Percentiles rank a stretch among this genome's conserved stretches.
Evolutionary conservation across 2,797 vertebrate genomes (phyloP).

Genomic region (Sebastes vulpes): DNA sequence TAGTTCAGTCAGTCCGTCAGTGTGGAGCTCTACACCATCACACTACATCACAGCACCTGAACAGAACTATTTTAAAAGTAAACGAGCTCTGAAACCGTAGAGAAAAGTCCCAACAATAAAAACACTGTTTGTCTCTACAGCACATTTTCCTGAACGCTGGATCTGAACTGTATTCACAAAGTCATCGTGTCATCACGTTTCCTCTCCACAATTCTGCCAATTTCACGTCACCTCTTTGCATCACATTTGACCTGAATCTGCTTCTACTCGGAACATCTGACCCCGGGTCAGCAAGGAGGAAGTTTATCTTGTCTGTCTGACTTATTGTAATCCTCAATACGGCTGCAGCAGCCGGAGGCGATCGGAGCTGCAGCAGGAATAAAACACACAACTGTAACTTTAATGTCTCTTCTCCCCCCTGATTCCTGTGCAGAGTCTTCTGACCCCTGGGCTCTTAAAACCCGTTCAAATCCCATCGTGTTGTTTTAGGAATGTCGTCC

Average conservation of each 20-base stretch:
- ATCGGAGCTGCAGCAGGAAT: background rate
- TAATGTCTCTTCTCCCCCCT: background rate
- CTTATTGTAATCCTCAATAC: conserved; percentile 30
- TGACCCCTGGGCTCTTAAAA: conserved; percentile 31
- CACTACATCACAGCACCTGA: background rate
- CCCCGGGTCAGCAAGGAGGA: conserved; percentile 32
- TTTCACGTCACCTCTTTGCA: conserved; percentile 3
- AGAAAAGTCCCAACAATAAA: background rate
- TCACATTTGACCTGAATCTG: conserved; percentile 30
- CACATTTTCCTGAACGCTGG: background rate
- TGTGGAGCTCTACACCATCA: background rate
- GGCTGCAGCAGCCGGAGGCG: conserved; percentile 26
- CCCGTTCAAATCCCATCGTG: conserved; percentile 22
- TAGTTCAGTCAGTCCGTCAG: conserved; percentile 16
- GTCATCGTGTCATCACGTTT: conserved; percentile 2
- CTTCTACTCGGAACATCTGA: conserved; percentile 21
- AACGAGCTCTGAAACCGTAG: background rate
- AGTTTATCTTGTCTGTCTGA: conserved; percentile 35
- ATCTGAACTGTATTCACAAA: background rate
- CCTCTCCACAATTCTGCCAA: conserved; percentile 2
- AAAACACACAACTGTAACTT: conserved; percentile 23
- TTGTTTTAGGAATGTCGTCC: conserved; percentile 6
- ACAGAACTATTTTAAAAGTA: background rate
- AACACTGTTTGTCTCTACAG: background rate
- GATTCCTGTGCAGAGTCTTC: conserved; percentile 1